Conservation (phyloP, 2,797 vertebrate species). For the Pangasius macronema region DNA sequence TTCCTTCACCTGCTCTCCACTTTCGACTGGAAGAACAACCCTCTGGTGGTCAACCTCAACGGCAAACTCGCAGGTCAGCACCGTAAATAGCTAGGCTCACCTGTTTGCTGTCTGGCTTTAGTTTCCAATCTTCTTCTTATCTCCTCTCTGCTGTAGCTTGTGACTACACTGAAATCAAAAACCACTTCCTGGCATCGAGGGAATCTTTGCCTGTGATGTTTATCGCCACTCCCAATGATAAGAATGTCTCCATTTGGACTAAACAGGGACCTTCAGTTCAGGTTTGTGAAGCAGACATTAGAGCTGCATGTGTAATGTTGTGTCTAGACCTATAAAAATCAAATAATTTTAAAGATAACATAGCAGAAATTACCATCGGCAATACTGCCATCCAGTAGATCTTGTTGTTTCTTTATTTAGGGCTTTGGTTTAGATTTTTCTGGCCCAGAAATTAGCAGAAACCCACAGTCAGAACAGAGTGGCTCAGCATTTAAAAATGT, state of each 20-base stretch:
- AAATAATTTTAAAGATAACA: too few relatives aligned
- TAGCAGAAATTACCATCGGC: too few relatives aligned
- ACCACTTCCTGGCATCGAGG: slow-evolving; percentile 83
- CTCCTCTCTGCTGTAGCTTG: slow-evolving; percentile 69
- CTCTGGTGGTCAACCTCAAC: slow-evolving; percentile 91
- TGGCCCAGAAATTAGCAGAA: not conserved
- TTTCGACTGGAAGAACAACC: slow-evolving; percentile 96
- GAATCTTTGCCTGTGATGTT: slow-evolving; percentile 88
- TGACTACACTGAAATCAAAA: slow-evolving; percentile 88
- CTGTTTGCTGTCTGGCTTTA: not conserved
- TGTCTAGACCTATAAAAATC: not conserved
- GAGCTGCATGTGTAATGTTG: not conserved
- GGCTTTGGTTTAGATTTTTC: not conserved
- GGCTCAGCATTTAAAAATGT: not conserved
- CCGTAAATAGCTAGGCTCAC: not conserved
- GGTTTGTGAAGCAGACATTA: slow-evolving; percentile 69
- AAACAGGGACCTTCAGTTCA: slow-evolving; percentile 81
- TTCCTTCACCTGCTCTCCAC: slow-evolving; percentile 88
- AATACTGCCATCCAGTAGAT: not conserved
- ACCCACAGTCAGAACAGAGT: not conserved
- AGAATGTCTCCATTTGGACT: slow-evolving; percentile 87
- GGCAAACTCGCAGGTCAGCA: slow-evolving; percentile 83
- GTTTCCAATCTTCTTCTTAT: not conserved
- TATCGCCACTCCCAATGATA: slow-evolving; percentile 89
- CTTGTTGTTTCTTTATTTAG: not conserved